Percentiles rank a stretch among this genome's conserved stretches.
These are phyloP conservation scores for Antheraea assamensis DNA, from an alignment of 2,888 invertebrate species.

Conservation along the genomic window DNA sequence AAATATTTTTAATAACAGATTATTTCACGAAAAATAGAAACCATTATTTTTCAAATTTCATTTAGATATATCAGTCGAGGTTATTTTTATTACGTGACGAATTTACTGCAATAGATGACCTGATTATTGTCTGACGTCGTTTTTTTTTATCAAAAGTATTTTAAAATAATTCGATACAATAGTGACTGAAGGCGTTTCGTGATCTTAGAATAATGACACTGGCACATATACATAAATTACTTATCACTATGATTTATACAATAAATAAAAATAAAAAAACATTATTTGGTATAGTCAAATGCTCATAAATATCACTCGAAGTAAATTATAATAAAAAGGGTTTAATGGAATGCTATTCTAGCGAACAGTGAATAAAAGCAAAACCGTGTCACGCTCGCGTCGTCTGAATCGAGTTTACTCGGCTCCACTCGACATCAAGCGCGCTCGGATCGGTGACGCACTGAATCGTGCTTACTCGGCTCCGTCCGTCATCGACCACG, in stretches of 20 bases:
- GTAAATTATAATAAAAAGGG: constrained; percentile 12
- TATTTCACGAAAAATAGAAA: no score
- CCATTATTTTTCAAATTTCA: no score
- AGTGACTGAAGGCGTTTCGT: constrained; percentile 23
- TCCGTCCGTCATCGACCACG: no score
- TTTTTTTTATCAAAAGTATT: not conserved
- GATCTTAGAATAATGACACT: constrained; percentile 53
- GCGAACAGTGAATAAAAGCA: no score
- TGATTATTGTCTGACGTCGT: not conserved
- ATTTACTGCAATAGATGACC: not conserved
- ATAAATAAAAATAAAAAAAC: constrained; percentile 54
- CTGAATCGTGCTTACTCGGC: no score
- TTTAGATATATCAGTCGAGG: not conserved
- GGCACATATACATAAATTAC: constrained; percentile 50
- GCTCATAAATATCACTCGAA: constrained; percentile 29
- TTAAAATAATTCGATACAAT: not conserved
- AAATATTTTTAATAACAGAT: no score
- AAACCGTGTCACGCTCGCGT: no score
- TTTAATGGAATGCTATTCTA: not conserved
- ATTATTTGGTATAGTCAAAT: constrained; percentile 72
- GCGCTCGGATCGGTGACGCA: no score
- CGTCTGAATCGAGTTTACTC: no score
- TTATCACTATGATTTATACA: constrained; percentile 42
- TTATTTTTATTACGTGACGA: not conserved
- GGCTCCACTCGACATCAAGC: no score